Conservation (phyloP, 2,797 vertebrate genomes). For the Ibycter americanus region DNA sequence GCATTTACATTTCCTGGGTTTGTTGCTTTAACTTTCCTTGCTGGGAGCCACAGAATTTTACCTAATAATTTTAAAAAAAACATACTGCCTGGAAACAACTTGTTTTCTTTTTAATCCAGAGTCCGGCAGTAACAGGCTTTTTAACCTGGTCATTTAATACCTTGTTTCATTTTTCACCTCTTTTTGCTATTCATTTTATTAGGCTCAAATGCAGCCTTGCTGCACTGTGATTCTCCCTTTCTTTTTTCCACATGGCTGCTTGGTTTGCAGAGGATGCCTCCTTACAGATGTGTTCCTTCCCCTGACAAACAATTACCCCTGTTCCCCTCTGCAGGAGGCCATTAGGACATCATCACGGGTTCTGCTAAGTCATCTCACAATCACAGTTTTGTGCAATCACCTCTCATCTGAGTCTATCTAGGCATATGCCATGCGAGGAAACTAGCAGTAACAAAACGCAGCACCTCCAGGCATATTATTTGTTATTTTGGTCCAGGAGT, state of each 20-base stretch:
- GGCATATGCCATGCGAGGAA: conserved; percentile 70
- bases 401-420: conserved; percentile 73
- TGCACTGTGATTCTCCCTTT: conserved; percentile 26
- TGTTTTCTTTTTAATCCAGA: conserved; percentile 18
- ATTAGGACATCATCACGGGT: conserved; percentile 79
- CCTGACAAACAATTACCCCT: conserved; percentile 80
- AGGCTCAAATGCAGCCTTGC: neutral
- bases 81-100: neutral
- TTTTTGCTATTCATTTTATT: neutral
- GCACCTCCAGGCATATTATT: conserved; percentile 75
- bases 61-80: neutral
- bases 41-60: neutral
- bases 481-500: conserved; percentile 75
- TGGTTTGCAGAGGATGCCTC: conserved; percentile 70
- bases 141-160: neutral
- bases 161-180: neutral
- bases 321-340: conserved; percentile 73
- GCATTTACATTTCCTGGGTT: neutral
- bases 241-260: conserved; percentile 74
- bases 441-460: conserved; percentile 69
- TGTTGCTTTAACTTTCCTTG: neutral
- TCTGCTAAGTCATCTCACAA: conserved; percentile 82
- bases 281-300: conserved; percentile 75
- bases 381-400: conserved; percentile 78
- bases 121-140: neutral